Evolutionary conservation across 2,113 vertebrate genomes (phyloP).

Genomic region (Pica pica): DNA sequence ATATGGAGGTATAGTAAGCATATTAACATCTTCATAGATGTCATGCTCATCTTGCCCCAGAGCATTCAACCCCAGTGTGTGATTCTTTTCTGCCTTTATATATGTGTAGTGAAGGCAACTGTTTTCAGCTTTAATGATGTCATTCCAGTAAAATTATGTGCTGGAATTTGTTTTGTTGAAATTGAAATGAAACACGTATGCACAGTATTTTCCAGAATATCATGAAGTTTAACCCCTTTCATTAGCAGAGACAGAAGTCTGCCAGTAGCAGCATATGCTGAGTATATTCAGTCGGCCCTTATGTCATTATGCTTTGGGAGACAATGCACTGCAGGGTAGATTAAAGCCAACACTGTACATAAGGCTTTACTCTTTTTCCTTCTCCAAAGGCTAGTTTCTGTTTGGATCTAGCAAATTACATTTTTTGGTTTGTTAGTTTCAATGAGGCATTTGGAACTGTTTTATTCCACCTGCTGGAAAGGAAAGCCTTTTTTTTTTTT

Average conservation of each 20-base stretch:
- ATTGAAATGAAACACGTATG: not conserved
- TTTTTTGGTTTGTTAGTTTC: not conserved
- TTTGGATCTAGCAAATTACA: not conserved
- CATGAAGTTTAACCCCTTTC: not conserved
- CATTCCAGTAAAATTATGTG: not conserved
- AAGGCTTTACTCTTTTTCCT: not conserved
- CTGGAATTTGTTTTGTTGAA: not conserved
- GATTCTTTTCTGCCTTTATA: not conserved
- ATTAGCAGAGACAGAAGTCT: not conserved
- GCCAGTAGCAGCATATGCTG: not conserved
- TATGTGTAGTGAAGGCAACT: not conserved
- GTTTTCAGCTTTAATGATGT: not conserved
- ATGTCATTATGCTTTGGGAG: not conserved
- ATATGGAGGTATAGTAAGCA: not conserved
- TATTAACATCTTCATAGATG: not conserved
- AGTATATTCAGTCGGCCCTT: not conserved
- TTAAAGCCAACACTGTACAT: not conserved
- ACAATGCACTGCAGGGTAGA: not conserved
- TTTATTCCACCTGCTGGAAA: not conserved
- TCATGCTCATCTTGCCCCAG: not conserved
- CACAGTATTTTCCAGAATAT: not conserved
- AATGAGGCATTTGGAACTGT: not conserved
- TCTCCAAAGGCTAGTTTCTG: not conserved
- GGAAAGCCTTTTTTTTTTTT: not conserved
- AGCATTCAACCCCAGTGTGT: not conserved